Evolutionary conservation across 1,140 invertebrate species (phyloP).

Genomic region (Acyrthosiphon pisum): DNA sequence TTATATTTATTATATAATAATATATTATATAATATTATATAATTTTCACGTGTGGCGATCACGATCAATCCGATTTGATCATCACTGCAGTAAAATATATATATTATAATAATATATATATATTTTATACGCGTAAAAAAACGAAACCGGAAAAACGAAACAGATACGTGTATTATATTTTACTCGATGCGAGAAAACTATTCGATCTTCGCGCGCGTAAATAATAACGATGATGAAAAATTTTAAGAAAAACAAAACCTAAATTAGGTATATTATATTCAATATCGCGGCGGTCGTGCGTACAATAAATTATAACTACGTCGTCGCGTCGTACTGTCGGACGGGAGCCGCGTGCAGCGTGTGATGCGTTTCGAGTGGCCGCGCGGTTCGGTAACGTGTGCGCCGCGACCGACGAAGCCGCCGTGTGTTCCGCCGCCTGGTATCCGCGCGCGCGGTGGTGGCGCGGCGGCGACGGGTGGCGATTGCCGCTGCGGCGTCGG

Average conservation of each 20-base stretch:
- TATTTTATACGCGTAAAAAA: neutral
- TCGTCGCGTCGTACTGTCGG: neutral
- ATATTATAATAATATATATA: too few species aligned
- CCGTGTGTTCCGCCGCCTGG: too few species aligned
- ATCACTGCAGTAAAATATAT: neutral
- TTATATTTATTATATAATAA: neutral
- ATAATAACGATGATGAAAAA: neutral
- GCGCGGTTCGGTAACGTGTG: slow-evolving; percentile 54
- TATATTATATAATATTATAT: too few species aligned
- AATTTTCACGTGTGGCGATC: neutral
- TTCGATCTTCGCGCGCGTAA: neutral
- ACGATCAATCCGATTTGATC: neutral
- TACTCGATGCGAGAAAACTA: neutral
- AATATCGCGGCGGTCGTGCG: neutral
- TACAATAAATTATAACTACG: neutral
- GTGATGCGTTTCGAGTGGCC: slow-evolving; percentile 20
- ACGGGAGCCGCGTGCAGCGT: slow-evolving; percentile 33
- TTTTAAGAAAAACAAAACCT: neutral
- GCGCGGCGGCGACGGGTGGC: neutral
- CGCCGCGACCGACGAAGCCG: neutral
- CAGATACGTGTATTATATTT: neutral
- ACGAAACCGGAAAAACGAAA: neutral
- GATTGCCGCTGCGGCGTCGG: neutral
- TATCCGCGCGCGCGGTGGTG: neutral
- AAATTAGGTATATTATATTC: neutral